A percentile compares a stretch with the other conserved stretches of the same genome.
These are phyloP conservation scores for Alligator sinensis DNA, from an alignment of 2,113 vertebrate species.

Conservation along the genomic window DNA sequence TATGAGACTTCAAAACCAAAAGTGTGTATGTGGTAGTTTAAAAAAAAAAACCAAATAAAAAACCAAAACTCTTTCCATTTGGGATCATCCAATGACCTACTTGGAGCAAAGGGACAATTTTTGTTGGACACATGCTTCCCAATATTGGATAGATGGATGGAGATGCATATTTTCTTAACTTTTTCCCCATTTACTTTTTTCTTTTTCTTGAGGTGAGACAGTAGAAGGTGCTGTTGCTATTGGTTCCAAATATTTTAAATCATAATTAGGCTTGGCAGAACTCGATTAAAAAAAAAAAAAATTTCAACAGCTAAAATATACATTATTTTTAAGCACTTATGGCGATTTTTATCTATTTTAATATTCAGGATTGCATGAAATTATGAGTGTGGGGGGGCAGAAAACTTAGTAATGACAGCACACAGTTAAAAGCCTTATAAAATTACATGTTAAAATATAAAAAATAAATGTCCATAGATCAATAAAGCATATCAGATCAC, in stretches of 20 bases:
- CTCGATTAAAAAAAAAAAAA: too few relatives aligned
- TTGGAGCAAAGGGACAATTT: background rate
- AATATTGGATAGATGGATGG: background rate
- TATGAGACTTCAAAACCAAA: background rate
- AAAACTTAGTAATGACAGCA: too few relatives aligned
- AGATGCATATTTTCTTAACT: background rate
- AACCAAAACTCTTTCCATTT: background rate
- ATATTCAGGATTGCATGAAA: too few relatives aligned
- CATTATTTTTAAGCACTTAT: too few relatives aligned
- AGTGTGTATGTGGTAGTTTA: background rate
- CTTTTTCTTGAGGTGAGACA: background rate
- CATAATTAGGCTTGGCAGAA: too few relatives aligned
- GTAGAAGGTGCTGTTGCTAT: background rate
- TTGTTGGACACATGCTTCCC: background rate
- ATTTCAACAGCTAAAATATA: too few relatives aligned
- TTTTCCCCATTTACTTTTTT: background rate
- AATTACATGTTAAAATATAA: too few relatives aligned
- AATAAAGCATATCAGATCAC: too few relatives aligned
- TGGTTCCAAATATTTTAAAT: fast-evolving
- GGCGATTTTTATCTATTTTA: too few relatives aligned
- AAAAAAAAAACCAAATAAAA: background rate
- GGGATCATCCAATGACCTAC: background rate
- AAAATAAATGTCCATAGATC: too few relatives aligned
- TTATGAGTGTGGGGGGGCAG: too few relatives aligned
- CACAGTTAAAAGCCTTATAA: too few relatives aligned